A percentile compares a stretch with the other conserved stretches of the same genome.
phyloP scores from a whole-genome alignment of 2,888 invertebrate species.

The Antitype chi region DNA sequence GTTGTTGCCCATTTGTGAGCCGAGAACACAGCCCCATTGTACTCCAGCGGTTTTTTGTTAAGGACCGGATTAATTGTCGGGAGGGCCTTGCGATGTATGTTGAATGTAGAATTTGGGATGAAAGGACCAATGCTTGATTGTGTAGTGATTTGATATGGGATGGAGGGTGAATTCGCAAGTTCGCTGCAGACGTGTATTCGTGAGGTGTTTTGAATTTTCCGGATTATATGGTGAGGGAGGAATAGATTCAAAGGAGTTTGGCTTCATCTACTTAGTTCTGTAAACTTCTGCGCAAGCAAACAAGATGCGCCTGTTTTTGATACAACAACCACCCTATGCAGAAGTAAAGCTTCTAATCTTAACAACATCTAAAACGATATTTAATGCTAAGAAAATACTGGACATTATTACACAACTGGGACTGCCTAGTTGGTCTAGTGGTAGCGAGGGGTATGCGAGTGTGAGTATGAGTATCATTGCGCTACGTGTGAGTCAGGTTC shows the following conservation, averaged over 20 bases:
- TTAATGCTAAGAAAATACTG: background rate
- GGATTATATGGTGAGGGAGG: background rate
- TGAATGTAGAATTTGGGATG: constrained; percentile 59
- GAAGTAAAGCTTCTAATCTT: background rate
- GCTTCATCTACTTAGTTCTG: background rate
- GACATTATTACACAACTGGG: background rate
- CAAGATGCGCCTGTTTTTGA: too few relatives aligned
- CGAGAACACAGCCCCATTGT: constrained; percentile 69
- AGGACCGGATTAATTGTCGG: constrained; percentile 69
- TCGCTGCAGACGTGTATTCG: constrained; percentile 42
- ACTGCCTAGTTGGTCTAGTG: too few relatives aligned
- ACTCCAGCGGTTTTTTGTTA: constrained; percentile 69
- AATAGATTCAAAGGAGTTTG: constrained; percentile 3
- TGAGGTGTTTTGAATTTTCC: constrained; percentile 13
- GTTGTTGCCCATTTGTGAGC: constrained; percentile 66
- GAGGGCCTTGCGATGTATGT: constrained; percentile 64
- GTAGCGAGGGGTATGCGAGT: too few relatives aligned
- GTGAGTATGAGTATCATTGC: too few relatives aligned
- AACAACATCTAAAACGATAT: background rate
- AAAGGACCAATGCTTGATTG: constrained; percentile 55
- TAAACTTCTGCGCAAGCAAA: background rate
- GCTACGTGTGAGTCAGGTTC: too few relatives aligned
- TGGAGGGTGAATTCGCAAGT: constrained; percentile 33
- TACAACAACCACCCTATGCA: background rate
- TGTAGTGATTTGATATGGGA: constrained; percentile 58